Evolutionary conservation across 2,888 invertebrate genomes (phyloP), one percentile per base, ranked within the genome.

Genomic region (Agrochola circellaris): DNA sequence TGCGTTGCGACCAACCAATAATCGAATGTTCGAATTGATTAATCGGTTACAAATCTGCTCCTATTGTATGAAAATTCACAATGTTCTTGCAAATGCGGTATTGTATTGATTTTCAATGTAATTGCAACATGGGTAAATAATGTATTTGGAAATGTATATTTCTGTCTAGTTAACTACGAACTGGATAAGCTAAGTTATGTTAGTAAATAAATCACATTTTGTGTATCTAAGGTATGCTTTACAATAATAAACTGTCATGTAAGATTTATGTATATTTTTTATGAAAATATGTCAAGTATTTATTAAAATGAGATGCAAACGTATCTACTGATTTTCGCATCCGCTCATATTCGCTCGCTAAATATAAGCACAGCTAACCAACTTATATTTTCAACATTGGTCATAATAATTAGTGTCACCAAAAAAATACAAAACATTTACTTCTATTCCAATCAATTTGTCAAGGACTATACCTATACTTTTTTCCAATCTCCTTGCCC

Each of bases 31-130:
- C 70, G 64, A 73, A 73, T 83, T 72, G 75, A 81, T 79, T 79
- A 83, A 87, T 81, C 78, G 77, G 71, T 83, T 82, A 85, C 80
- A 79, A 87, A 84, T 82, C 75, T 71, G 72, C 73, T 84, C 71
- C 77, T 83, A 81, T 86, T 86, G 87, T 88, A 75, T 83, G 69
- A 80, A 81, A 82, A 81, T 77, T 72, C 60, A 79, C 81, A 77
- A 74, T 64, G 70, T 77, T 83, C 72, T 76, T 72, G 77, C 78
- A 77, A 73, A 60, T 69, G 42, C 72, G 34, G 65, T 77, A 79
- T 77, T 87, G 75, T 82, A 68, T 67, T 64, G 67, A 68, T 79
- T 77, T 85, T 84, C 56, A 77, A 79, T 79, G 64, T 54, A 61
- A 74, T 77, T 86, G 72, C 77, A 67, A 77, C 68, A 79, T 54